Conservation (phyloP, 2,888 invertebrate species). For the Rotaria magnacalcarata region DNA sequence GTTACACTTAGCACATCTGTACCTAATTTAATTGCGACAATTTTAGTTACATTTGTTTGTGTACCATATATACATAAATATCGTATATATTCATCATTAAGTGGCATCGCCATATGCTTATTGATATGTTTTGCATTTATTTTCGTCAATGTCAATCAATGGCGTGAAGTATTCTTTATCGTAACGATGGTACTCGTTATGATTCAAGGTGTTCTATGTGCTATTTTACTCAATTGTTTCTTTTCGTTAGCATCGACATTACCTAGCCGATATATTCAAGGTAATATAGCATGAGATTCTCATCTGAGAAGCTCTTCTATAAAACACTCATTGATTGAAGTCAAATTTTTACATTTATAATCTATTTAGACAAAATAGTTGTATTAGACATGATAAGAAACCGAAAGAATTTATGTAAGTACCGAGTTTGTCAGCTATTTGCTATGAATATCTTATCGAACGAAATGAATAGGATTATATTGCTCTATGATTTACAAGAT, state of each 20-base stretch:
- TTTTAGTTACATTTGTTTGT: constrained; percentile 26
- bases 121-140: constrained; percentile 13
- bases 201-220: background rate
- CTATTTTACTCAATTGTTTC: constrained; percentile 18
- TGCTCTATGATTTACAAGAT: too few relatives aligned
- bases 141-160: constrained; percentile 19
- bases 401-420: too few relatives aligned
- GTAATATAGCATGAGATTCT: background rate
- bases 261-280: background rate
- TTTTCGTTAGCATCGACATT: background rate
- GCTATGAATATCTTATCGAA: too few relatives aligned
- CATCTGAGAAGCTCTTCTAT: too few relatives aligned
- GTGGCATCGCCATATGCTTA: background rate
- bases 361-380: too few relatives aligned
- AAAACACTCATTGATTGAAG: too few relatives aligned
- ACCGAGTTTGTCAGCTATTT: too few relatives aligned
- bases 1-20: background rate
- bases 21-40: background rate
- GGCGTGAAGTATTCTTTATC: background rate
- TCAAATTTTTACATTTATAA: too few relatives aligned
- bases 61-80: background rate
- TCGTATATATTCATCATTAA: constrained; percentile 27
- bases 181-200: background rate
- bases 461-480: too few relatives aligned
- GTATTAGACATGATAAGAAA: too few relatives aligned